Conservation (phyloP, 2,888 invertebrate species). For the Heliconius charithonia region DNA sequence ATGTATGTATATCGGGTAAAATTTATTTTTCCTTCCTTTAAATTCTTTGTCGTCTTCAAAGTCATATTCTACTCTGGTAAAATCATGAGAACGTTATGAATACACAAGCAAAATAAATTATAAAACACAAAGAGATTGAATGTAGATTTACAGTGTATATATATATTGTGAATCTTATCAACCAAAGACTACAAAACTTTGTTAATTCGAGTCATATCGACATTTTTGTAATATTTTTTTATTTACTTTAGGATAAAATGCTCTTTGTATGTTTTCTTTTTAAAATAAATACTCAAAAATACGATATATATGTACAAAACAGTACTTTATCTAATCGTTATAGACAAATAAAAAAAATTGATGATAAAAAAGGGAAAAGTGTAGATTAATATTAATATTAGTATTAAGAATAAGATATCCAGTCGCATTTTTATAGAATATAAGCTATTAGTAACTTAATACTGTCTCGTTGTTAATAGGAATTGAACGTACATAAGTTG, state of each 20-base stretch:
- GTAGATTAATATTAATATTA: not conserved
- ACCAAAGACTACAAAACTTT: no score
- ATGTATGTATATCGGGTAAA: not conserved
- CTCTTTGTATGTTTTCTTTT: not conserved
- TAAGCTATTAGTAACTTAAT: not conserved
- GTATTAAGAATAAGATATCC: not conserved
- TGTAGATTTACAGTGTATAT: no score
- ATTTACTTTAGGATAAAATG: not conserved
- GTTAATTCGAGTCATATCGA: not conserved
- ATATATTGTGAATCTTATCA: no score
- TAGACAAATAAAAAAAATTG: not conserved
- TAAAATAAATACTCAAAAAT: slow-evolving; percentile 1
- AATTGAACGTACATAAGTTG: slow-evolving; percentile 35
- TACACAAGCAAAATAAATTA: no score
- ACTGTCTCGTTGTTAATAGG: not conserved
- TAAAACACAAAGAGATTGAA: no score
- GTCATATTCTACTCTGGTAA: not conserved
- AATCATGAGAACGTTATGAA: not conserved
- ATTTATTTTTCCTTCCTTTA: not conserved
- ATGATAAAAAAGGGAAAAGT: not conserved
- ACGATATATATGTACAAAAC: not conserved
- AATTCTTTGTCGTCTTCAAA: not conserved
- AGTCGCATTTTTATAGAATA: slow-evolving; percentile 10
- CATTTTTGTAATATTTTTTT: no score
- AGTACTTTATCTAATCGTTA: not conserved